phyloP scores from a whole-genome alignment of 1,140 invertebrate genomes.

The Neotoxoptera formosana region DNA sequence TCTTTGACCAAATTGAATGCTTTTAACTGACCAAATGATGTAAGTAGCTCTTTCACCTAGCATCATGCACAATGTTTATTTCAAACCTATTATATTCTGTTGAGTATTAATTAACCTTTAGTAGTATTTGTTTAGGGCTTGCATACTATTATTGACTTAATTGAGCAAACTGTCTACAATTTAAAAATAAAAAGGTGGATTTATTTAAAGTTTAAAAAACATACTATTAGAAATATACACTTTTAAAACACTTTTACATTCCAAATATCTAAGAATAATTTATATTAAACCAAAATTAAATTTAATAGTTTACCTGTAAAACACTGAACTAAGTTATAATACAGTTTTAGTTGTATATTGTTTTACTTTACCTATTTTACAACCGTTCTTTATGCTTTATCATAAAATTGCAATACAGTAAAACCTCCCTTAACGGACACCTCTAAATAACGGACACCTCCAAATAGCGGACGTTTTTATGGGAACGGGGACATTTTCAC shows the following conservation, averaged over 20 bases:
- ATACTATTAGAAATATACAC: neutral
- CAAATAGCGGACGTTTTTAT: no score
- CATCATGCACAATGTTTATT: neutral
- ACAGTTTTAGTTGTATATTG: neutral
- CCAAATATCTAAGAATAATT: neutral
- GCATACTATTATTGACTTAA: neutral
- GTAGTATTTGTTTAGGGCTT: neutral
- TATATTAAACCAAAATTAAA: neutral
- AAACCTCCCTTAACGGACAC: no score
- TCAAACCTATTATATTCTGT: neutral
- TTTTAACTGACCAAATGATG: conserved; percentile 95
- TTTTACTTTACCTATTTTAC: conserved; percentile 15
- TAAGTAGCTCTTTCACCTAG: conserved; percentile 94
- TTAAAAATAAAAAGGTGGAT: neutral
- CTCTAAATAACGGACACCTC: no score
- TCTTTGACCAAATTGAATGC: conserved; percentile 99
- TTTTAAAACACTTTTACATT: neutral
- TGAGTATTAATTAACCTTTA: neutral
- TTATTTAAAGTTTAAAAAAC: neutral
- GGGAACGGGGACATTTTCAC: no score
- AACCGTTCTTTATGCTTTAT: conserved; percentile 49
- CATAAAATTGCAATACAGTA: conserved; percentile 16
- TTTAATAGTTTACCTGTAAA: neutral
- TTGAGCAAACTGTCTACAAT: neutral
- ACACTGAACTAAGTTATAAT: neutral